phyloP scores from a whole-genome alignment of 2,113 vertebrate genomes.

The Sorex araneus region DNA sequence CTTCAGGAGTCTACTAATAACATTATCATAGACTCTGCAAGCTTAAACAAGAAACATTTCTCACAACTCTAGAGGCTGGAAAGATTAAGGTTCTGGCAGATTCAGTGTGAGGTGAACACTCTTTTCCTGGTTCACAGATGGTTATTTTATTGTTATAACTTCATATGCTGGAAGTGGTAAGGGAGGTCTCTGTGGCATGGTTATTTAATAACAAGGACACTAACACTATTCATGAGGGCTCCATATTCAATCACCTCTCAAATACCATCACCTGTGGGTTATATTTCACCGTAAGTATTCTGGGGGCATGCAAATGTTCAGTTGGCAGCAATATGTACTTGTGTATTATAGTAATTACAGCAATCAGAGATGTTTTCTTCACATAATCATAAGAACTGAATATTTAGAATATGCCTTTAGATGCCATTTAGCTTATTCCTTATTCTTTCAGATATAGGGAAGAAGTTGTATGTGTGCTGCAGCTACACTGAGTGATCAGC shows the following conservation, averaged over 20 bases:
- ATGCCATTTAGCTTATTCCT: background rate
- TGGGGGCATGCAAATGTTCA: background rate
- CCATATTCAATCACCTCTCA: background rate
- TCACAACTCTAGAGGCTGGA: background rate
- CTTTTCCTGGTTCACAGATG: background rate
- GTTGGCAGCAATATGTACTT: background rate
- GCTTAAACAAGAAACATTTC: slow-evolving; percentile 7
- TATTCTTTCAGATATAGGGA: background rate
- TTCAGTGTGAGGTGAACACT: background rate
- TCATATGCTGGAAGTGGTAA: background rate
- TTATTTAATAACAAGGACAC: background rate
- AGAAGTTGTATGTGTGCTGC: background rate
- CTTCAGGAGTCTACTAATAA: background rate
- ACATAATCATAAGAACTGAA: slow-evolving; percentile 42
- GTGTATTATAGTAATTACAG: slow-evolving; percentile 45
- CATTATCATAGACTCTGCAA: background rate
- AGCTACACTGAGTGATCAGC: background rate
- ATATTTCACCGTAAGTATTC: background rate
- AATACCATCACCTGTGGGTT: background rate
- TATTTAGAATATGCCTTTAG: slow-evolving; percentile 11
- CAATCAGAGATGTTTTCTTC: slow-evolving; percentile 34
- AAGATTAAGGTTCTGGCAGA: background rate
- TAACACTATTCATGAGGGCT: background rate
- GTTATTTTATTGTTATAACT: background rate
- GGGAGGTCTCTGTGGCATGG: background rate